Conservation (phyloP, 2,888 invertebrate species). For the Clitarchus hookeri region DNA sequence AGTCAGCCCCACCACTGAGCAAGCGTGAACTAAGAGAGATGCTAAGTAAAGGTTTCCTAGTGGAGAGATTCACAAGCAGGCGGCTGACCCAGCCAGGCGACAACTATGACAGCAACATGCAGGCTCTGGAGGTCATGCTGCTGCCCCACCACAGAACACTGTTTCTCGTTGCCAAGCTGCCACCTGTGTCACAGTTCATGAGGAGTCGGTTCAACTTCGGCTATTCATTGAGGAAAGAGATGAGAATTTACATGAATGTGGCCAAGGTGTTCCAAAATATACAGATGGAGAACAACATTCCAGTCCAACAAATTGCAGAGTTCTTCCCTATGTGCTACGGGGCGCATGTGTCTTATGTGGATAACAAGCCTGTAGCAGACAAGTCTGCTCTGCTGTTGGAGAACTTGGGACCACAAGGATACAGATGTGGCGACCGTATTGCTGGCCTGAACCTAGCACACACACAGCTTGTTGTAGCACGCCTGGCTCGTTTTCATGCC, state of each 20-base stretch:
- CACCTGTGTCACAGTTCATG: conserved; percentile 50
- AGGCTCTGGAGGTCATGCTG: conserved; percentile 48
- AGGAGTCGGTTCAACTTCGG: conserved; percentile 52
- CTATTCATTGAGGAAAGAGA: conserved; percentile 51
- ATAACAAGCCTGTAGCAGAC: too few relatives aligned
- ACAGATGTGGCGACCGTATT: conserved; percentile 49
- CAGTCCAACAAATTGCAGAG: too few relatives aligned
- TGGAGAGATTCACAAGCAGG: too few relatives aligned
- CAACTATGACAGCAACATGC: conserved; percentile 52
- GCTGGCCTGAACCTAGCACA: conserved; percentile 48
- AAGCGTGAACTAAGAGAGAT: too few relatives aligned
- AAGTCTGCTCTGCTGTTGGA: too few relatives aligned
- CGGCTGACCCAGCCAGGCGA: too few relatives aligned
- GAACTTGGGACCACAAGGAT: conserved; percentile 50
- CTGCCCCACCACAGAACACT: conserved; percentile 43
- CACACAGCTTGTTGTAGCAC: conserved; percentile 24
- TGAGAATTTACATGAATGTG: conserved; percentile 52
- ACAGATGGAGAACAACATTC: too few relatives aligned
- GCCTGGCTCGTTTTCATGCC: too few relatives aligned
- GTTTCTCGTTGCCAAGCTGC: conserved; percentile 51
- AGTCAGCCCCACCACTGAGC: too few relatives aligned
- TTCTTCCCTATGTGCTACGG: too few relatives aligned
- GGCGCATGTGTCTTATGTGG: too few relatives aligned
- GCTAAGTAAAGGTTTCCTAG: background rate
- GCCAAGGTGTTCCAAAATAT: too few relatives aligned